Evolutionary conservation across 2,113 vertebrate species (phyloP), one percentile per base, ranked within the genome.

Genomic region (Antidorcas marsupialis): DNA sequence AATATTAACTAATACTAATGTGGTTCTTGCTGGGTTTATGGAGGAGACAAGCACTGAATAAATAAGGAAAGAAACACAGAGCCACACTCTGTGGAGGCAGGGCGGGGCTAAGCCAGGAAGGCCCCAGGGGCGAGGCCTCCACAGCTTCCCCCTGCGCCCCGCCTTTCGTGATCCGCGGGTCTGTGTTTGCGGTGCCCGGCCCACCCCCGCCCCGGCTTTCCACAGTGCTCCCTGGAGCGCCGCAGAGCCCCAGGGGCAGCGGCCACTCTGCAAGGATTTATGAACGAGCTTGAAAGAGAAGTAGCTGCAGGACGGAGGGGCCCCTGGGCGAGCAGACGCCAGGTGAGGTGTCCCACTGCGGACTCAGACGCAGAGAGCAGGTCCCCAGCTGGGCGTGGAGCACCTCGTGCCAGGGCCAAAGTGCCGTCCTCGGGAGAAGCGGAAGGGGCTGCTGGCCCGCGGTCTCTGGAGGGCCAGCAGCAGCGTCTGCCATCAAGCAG

Each of bases 101-200:
- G 7, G 2, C 1, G 6, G 25, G 25, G 45, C 2, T 1, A 39
- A 28, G 81, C 19, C 50, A 4, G 14, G 79, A 11, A 23, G 5
- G 19, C 30, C 19, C 45, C 21, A 50, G 15, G 50, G 19, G 6
- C 12, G 7, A 23, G 19, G 33, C 52, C 19, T 25, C 19, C 11
- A 3, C 79, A 6, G n/a, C 67, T 12, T 12, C 67, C 67, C 67
- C n/a, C 67, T 3, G 36, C 67, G 5, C 67, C 67, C 36, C 36
- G 2, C 71, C 6, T 12, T 9, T 27, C 1, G 2, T 14, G 7
- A 10, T 36, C 7, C 0, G 0, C 0, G 4, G 2, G 3, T 17
- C 13, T 7, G 10, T 30, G 3, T 13, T 4, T 8, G 4, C 6
- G 1, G 0, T 1, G 36, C 3, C 0, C 50, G 45, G 7, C 45